Percentiles rank a stretch among this genome's conserved stretches.
phyloP scores from a whole-genome alignment of 2,797 vertebrate species.

The Gobionotothen gibberifrons region DNA sequence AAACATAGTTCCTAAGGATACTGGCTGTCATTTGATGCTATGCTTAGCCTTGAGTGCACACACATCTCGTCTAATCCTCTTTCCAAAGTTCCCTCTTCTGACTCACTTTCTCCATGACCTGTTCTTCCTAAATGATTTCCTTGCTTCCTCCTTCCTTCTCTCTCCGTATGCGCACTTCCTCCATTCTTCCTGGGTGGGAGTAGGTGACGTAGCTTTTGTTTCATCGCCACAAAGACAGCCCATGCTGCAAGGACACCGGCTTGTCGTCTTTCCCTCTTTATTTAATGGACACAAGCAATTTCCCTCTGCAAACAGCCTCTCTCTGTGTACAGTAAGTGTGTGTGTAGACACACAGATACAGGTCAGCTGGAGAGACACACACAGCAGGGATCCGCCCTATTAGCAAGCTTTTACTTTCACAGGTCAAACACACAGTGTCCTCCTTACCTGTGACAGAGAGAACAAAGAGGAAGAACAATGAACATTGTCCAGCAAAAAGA shows the following conservation, averaged over 20 bases:
- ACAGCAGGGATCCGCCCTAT: background rate
- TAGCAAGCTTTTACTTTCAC: conserved; percentile 58
- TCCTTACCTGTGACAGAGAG: conserved; percentile 11
- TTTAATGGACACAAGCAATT: background rate
- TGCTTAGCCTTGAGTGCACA: background rate
- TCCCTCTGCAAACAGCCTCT: conserved; percentile 9
- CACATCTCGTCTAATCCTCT: conserved; percentile 1
- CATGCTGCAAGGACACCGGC: conserved; percentile 31
- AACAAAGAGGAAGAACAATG: conserved; percentile 37
- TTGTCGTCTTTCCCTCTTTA: conserved; percentile 2
- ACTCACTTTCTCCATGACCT: conserved; percentile 50
- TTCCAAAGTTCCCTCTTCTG: conserved; percentile 1
- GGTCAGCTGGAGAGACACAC: conserved; percentile 11
- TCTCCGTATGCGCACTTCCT: conserved; percentile 11
- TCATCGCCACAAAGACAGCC: conserved; percentile 36
- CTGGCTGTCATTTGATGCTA: background rate
- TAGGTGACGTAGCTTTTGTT: conserved; percentile 34
- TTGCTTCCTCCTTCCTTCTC: conserved; percentile 22
- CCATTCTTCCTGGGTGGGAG: conserved; percentile 28
- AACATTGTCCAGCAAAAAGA: conserved; percentile 13
- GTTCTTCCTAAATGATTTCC: conserved; percentile 27
- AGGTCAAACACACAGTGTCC: conserved; percentile 24
- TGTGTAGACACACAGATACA: conserved; percentile 1
- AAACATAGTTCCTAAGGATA: background rate
- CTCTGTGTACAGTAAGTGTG: conserved; percentile 13